These are phyloP conservation scores for Parotia lawesii DNA, from an alignment of 2,113 vertebrate species.

Conservation along the genomic window DNA sequence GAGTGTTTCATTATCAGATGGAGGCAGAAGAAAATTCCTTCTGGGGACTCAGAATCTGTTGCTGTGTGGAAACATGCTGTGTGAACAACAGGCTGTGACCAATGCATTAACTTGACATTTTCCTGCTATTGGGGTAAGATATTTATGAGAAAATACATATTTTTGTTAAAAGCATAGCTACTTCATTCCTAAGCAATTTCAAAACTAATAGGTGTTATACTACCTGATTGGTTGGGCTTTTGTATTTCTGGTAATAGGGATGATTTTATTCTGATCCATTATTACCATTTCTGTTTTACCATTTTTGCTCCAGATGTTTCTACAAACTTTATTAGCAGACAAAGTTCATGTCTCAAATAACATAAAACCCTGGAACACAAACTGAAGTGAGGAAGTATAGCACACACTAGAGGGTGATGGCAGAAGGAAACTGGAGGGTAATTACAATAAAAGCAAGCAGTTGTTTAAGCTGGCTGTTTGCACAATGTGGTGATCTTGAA, in stretches of 20 bases:
- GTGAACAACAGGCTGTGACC: constrained; percentile 35
- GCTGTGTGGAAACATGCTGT: constrained; percentile 4
- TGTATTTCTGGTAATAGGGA: not conserved
- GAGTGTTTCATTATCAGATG: constrained; percentile 43
- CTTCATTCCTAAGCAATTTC: not conserved
- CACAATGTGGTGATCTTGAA: not conserved
- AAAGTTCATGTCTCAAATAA: not conserved
- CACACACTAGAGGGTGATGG: not conserved
- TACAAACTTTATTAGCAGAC: not conserved
- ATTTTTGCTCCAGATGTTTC: not conserved
- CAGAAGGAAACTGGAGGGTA: not conserved
- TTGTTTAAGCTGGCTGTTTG: not conserved
- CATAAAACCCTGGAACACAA: not conserved
- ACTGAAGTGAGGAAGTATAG: not conserved
- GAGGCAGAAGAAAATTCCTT: constrained; percentile 23
- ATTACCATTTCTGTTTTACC: not conserved
- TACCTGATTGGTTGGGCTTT: not conserved
- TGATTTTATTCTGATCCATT: not conserved
- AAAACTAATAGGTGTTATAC: not conserved
- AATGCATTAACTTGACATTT: not conserved
- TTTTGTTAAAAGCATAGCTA: not conserved
- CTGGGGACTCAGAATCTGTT: not conserved
- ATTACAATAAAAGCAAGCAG: not conserved
- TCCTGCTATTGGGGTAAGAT: not conserved
- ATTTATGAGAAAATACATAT: not conserved